Conservation (phyloP, 2,888 invertebrate species). For the Drosophila buzzatii region DNA sequence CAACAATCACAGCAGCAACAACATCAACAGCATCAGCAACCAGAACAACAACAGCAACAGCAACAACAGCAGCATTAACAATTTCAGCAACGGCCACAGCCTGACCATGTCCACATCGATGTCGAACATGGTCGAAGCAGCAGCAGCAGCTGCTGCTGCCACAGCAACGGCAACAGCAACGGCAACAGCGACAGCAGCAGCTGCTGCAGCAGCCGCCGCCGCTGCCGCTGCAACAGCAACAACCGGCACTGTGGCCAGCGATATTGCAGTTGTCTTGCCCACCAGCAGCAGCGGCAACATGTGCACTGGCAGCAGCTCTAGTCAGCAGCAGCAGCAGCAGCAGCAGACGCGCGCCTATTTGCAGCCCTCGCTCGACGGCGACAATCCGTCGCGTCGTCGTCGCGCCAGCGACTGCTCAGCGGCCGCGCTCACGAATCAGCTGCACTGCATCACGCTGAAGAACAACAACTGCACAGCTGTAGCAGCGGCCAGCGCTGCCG, state of each 20-base stretch:
- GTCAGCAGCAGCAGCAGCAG: conserved; percentile 26
- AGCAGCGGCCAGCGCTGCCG: conserved; percentile 60
- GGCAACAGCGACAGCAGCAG: neutral
- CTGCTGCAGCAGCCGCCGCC: conserved; percentile 8
- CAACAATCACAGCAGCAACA: conserved; percentile 29
- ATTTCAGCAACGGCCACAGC: conserved; percentile 49
- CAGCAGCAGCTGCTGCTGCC: conserved; percentile 24
- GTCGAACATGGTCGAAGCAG: conserved; percentile 60
- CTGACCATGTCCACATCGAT: conserved; percentile 68
- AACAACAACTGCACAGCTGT: conserved; percentile 80
- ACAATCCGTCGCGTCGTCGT: conserved; percentile 73
- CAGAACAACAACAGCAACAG: conserved; percentile 36
- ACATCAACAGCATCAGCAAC: conserved; percentile 26
- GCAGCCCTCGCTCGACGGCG: conserved; percentile 55
- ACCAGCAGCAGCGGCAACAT: conserved; percentile 24
- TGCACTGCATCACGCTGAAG: conserved; percentile 82
- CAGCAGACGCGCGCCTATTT: conserved; percentile 43
- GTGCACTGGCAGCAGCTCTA: conserved; percentile 24
- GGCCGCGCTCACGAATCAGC: conserved; percentile 74
- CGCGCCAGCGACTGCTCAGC: conserved; percentile 82
- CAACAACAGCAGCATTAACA: conserved; percentile 54
- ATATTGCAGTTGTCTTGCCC: conserved; percentile 17
- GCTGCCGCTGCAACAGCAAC: conserved; percentile 8
- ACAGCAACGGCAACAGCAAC: conserved; percentile 15
- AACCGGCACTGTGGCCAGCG: conserved; percentile 9